phyloP scores from a whole-genome alignment of 2,888 invertebrate genomes.

The Orchestes rusci region DNA sequence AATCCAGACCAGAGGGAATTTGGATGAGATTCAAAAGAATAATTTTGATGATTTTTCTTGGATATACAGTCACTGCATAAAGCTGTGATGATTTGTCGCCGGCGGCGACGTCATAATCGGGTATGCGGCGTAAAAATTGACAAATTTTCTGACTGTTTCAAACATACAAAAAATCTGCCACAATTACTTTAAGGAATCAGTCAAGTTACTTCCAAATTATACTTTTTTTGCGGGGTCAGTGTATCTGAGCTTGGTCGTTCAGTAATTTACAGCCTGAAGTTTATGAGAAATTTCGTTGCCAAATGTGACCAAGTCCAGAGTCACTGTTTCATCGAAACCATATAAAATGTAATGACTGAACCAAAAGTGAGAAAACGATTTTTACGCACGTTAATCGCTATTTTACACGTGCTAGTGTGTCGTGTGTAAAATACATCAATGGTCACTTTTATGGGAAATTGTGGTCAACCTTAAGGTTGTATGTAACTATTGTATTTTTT shows the following conservation, averaged over 20 bases:
- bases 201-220: conserved; percentile 1
- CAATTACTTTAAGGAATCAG: conserved; percentile 26
- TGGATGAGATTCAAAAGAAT: neutral
- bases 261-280: too few relatives aligned
- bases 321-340: conserved; percentile 15
- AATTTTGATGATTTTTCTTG: neutral
- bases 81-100: too few relatives aligned
- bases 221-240: neutral
- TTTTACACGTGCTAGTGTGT: conserved; percentile 29
- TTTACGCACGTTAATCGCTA: conserved; percentile 29
- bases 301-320: conserved; percentile 8
- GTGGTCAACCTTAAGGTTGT: conserved; percentile 31
- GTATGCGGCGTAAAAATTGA: conserved; percentile 32
- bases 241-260: neutral
- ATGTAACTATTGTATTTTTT: conserved; percentile 39
- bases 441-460: conserved; percentile 44
- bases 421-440: conserved; percentile 31
- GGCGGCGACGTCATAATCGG: conserved; percentile 30
- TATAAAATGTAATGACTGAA: conserved; percentile 21
- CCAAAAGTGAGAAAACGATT: conserved; percentile 26
- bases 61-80: too few relatives aligned
- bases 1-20: too few relatives aligned
- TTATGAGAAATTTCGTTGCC: too few relatives aligned
- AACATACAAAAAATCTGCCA: conserved; percentile 29
- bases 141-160: conserved; percentile 26